phyloP scores from a whole-genome alignment of 2,888 invertebrate genomes.

The Gastracanthus pulcherrimus region DNA sequence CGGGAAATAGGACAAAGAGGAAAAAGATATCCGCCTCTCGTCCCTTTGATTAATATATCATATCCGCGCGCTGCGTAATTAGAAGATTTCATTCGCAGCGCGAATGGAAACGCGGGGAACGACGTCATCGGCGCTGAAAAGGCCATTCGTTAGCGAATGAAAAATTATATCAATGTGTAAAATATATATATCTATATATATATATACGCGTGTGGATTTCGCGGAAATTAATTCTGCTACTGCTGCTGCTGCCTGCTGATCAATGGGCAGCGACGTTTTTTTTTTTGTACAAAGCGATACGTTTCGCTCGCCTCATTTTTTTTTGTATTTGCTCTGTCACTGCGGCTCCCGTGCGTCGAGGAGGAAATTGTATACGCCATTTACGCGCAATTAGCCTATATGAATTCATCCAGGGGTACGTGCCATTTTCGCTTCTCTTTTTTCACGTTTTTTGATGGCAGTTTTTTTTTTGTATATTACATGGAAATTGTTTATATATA shows the following conservation, averaged over 20 bases:
- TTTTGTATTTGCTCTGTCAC: too few species aligned
- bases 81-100: slow-evolving; percentile 60
- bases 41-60: slow-evolving; percentile 67
- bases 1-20: too few species aligned
- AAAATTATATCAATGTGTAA: too few species aligned
- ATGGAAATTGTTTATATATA: slow-evolving; percentile 1
- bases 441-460: slow-evolving; percentile 1
- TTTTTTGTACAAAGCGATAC: too few species aligned
- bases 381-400: not conserved
- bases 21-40: too few species aligned
- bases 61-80: slow-evolving; percentile 63
- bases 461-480: slow-evolving; percentile 11
- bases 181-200: too few species aligned
- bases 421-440: not conserved
- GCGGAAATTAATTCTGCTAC: too few species aligned
- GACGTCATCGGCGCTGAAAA: slow-evolving; percentile 4
- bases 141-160: not conserved
- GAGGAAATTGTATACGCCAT: too few species aligned
- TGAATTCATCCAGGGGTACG: not conserved
- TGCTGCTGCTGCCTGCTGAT: too few species aligned
- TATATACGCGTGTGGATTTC: too few species aligned
- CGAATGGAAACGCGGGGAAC: slow-evolving; percentile 48
- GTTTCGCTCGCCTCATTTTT: too few species aligned
- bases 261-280: too few species aligned
- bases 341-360: not conserved